A percentile compares a stretch with the other conserved stretches of the same genome.
These are phyloP conservation scores for Atlantisia rogersi DNA, from an alignment of 2,113 vertebrate species.

Conservation along the genomic window DNA sequence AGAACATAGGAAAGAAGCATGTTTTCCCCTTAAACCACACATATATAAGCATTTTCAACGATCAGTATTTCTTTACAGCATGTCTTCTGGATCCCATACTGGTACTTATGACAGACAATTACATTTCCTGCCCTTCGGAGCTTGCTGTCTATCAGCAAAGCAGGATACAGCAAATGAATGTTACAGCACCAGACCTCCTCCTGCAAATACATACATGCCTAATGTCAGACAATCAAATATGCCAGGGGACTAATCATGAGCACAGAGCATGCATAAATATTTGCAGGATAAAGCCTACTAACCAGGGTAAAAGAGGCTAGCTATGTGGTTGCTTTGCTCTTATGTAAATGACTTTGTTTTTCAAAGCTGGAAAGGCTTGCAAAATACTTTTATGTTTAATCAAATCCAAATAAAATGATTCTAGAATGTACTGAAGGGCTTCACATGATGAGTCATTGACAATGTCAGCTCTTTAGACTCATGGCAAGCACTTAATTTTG, in stretches of 20 bases:
- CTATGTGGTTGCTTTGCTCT: slow-evolving; percentile 1
- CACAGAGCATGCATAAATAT: slow-evolving; percentile 1
- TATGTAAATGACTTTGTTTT: slow-evolving; percentile 69
- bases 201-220: background rate
- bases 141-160: background rate
- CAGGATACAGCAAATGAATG: background rate
- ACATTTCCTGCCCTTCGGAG: background rate
- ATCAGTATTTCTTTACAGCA: background rate
- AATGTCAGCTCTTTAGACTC: slow-evolving; percentile 73
- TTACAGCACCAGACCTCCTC: background rate
- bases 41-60: background rate
- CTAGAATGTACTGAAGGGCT: slow-evolving; percentile 62
- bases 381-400: slow-evolving; percentile 75
- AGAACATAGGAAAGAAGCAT: background rate
- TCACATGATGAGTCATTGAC: slow-evolving; percentile 72
- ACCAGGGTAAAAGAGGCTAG: slow-evolving; percentile 22
- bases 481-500: slow-evolving; percentile 35
- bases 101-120: background rate
- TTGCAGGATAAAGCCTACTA: slow-evolving; percentile 13
- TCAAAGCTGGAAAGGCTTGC: slow-evolving; percentile 65
- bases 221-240: background rate
- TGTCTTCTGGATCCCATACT: background rate
- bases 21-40: background rate
- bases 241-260: background rate
- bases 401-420: slow-evolving; percentile 76